phyloP scores from a whole-genome alignment of 2,113 vertebrate species.

The Lutjanus erythropterus region DNA sequence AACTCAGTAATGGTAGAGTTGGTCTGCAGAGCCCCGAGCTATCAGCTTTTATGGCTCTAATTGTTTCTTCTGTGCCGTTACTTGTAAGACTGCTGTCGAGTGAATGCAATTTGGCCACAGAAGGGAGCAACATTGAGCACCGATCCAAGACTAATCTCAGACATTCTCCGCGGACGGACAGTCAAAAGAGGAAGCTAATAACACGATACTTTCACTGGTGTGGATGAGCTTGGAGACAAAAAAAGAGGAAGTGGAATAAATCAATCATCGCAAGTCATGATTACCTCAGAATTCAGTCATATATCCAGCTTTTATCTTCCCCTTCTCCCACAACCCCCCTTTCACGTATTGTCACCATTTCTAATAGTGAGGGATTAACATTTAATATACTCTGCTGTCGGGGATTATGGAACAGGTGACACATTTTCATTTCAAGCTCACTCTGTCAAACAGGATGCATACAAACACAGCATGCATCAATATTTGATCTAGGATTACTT shows the following conservation, averaged over 20 bases:
- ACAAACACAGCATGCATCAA: slow-evolving; percentile 36
- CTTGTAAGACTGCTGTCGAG: slow-evolving; percentile 63
- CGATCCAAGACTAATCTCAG: slow-evolving; percentile 71
- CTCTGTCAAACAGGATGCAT: slow-evolving; percentile 37
- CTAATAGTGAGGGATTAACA: slow-evolving; percentile 73
- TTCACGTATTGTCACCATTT: slow-evolving; percentile 58
- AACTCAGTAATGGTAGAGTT: slow-evolving; percentile 72
- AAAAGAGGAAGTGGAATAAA: slow-evolving; percentile 20
- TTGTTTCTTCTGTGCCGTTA: slow-evolving; percentile 78
- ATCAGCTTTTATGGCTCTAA: slow-evolving; percentile 76
- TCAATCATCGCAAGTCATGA: slow-evolving; percentile 48
- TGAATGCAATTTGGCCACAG: slow-evolving; percentile 77
- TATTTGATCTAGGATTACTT: slow-evolving; percentile 69
- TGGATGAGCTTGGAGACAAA: slow-evolving; percentile 10
- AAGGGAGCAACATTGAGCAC: slow-evolving; percentile 63
- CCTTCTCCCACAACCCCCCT: not conserved
- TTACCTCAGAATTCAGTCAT: slow-evolving; percentile 32
- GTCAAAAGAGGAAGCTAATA: slow-evolving; percentile 65
- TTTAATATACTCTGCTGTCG: slow-evolving; percentile 73
- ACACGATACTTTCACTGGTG: slow-evolving; percentile 38
- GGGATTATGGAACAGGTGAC: slow-evolving; percentile 78
- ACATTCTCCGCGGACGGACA: slow-evolving; percentile 55
- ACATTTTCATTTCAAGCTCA: slow-evolving; percentile 68
- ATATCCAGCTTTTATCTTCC: slow-evolving; percentile 10
- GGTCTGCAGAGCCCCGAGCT: slow-evolving; percentile 67